Base-by-base conservation (phyloP, 2,888 invertebrate genomes). In the Apodemia zela region DNA sequence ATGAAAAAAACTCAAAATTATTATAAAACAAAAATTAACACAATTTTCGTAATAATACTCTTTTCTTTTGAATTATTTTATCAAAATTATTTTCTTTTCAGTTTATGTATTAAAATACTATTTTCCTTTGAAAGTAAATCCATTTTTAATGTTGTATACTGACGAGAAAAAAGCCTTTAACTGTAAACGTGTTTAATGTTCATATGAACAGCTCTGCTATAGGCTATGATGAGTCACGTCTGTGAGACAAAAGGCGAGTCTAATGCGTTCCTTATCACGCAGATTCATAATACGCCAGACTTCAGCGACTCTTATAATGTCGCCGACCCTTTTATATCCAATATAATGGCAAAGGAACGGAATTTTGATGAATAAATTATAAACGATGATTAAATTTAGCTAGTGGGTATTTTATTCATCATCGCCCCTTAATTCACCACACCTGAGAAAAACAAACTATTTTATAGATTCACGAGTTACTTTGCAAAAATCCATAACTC, bases 231-330 rank as follows among this genome's bases (percentile, higher is more conserved):
- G 54, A 54, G 54, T 54, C 54, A 54, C 54, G 54, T 54, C 54
- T 54, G 21, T 25, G 54, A 54, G 54, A 54, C 54, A 54, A 54
- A 54, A 54, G 54, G 54, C 25, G 25, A 54, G 54, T 54, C 54
- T 54, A 54, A 54, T 54, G 54, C 54, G 54, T 54, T 21, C 54
- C 54, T 15, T 54, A 54, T 54, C 54, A 54, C 25, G 54, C 15
- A 54, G 54, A 54, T 54, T 54, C 54, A 54, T 25, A 54, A 54
- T 54, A 51, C 51, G 11, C 54, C 54, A 54, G 54, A 54, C 54
- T 25, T 54, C 13, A 54, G 54, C 25, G 13, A 15, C 54, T 54
- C 54, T 54, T 54, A 13, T 54, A 25, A 13, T 54, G 54, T 54
- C 54, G 15, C 51, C 51, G 51, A 51, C 51, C 51, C 25, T 21